Evolutionary conservation across 2,888 invertebrate species (phyloP).

Genomic region (Eumerus sabulonum): DNA sequence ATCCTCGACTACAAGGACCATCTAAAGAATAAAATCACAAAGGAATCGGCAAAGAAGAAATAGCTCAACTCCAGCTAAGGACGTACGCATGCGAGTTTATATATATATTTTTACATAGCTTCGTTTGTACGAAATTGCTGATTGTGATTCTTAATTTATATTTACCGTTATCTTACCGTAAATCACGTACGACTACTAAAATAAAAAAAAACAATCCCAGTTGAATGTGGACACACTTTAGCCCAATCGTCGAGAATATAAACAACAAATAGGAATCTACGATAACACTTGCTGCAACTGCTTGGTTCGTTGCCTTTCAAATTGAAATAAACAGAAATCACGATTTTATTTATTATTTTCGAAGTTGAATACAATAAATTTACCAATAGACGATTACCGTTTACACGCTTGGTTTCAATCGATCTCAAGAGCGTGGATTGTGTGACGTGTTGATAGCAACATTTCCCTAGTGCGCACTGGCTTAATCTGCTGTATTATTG

Average conservation of each 20-base stretch:
- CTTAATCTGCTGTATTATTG: no score
- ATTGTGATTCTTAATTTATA: slow-evolving; percentile 67
- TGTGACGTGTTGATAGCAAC: no score
- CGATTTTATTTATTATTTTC: slow-evolving; percentile 65
- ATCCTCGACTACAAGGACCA: slow-evolving; percentile 98
- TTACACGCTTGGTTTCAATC: not conserved
- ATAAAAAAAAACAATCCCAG: not conserved
- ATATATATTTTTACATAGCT: slow-evolving; percentile 61
- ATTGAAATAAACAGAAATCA: slow-evolving; percentile 48
- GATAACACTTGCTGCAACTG: slow-evolving; percentile 47
- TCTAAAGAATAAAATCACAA: slow-evolving; percentile 91
- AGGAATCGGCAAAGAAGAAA: slow-evolving; percentile 77
- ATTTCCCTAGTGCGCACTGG: no score
- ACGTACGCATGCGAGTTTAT: slow-evolving; percentile 9
- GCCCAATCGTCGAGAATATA: not conserved
- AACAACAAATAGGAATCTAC: slow-evolving; percentile 21
- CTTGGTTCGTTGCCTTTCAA: slow-evolving; percentile 53
- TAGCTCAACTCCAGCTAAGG: slow-evolving; percentile 47
- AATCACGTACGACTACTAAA: slow-evolving; percentile 42
- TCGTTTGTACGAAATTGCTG: slow-evolving; percentile 51
- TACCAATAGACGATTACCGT: slow-evolving; percentile 59
- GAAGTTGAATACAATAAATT: slow-evolving; percentile 67
- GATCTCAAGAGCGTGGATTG: not conserved
- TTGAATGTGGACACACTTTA: no score
- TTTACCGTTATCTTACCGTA: slow-evolving; percentile 45